Evolutionary conservation across 1,140 invertebrate species (phyloP).

Genomic region (Nephila pilipes): DNA sequence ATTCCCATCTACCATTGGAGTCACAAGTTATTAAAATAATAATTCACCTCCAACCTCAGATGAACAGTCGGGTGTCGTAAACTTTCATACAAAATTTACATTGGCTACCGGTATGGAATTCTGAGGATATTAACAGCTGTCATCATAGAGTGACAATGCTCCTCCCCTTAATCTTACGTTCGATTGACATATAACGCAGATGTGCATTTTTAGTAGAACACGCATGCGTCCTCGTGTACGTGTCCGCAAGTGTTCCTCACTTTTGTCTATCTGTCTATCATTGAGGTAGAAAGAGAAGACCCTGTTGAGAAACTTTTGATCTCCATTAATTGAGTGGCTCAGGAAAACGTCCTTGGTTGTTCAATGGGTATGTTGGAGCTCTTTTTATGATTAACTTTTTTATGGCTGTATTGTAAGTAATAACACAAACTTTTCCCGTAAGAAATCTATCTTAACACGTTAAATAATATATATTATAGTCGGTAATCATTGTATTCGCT

Average conservation of each 20-base stretch:
- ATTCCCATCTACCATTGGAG: background rate
- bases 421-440: too few species aligned
- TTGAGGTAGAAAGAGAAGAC: background rate
- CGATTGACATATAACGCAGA: conserved; percentile 61
- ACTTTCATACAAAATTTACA: background rate
- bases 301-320: background rate
- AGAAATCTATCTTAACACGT: too few species aligned
- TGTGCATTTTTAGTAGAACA: conserved; percentile 27
- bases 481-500: too few species aligned
- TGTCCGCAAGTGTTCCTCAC: conserved; percentile 37
- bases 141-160: conserved; percentile 26
- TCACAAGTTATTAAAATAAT: background rate
- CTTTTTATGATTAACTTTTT: background rate
- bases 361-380: background rate
- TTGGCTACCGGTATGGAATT: conserved; percentile 24
- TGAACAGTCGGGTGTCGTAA: background rate
- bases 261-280: background rate
- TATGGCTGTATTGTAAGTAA: too few species aligned
- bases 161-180: conserved; percentile 53
- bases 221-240: conserved; percentile 34
- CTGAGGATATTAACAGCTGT: conserved; percentile 57
- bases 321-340: background rate
- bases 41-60: background rate
- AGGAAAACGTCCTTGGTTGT: background rate
- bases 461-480: too few species aligned